phyloP scores from a whole-genome alignment of 2,888 invertebrate species.

The Andrena praecox region DNA sequence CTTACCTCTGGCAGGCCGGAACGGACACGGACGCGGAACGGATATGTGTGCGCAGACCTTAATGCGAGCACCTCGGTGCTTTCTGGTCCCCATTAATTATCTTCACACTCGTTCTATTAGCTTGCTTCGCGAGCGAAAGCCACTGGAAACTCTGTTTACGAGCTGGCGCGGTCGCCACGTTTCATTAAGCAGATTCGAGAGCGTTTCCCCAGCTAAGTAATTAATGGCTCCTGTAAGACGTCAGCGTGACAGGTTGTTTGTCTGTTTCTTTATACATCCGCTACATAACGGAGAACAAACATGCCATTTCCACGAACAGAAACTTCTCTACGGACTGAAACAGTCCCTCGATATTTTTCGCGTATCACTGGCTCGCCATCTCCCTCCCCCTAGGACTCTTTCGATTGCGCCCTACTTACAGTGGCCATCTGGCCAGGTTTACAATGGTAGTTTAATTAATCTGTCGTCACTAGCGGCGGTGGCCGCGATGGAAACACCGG shows the following conservation, averaged over 20 bases:
- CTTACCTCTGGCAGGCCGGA: no score
- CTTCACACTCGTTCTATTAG: slow-evolving; percentile 11
- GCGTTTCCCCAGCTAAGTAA: slow-evolving; percentile 1
- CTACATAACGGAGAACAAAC: neutral
- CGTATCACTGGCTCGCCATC: no score
- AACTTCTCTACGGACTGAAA: neutral
- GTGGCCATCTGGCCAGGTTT: no score
- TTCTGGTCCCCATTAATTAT: slow-evolving; percentile 13
- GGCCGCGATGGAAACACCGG: no score
- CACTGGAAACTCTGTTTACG: slow-evolving; percentile 15
- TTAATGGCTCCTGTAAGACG: slow-evolving; percentile 11
- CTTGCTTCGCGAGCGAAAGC: neutral
- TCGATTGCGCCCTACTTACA: no score
- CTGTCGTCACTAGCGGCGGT: no score
- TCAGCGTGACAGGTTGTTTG: neutral
- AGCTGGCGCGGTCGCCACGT: slow-evolving; percentile 10
- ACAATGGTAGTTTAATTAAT: no score
- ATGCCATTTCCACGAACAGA: neutral
- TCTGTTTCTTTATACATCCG: neutral
- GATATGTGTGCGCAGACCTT: no score
- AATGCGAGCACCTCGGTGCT: neutral
- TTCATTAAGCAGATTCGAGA: slow-evolving; percentile 21
- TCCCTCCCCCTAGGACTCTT: no score
- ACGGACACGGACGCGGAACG: no score
- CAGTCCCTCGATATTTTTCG: no score